Evolutionary conservation across 2,888 invertebrate genomes (phyloP), one percentile per base, ranked within the genome.

Genomic region (Teleogryllus oceanicus): DNA sequence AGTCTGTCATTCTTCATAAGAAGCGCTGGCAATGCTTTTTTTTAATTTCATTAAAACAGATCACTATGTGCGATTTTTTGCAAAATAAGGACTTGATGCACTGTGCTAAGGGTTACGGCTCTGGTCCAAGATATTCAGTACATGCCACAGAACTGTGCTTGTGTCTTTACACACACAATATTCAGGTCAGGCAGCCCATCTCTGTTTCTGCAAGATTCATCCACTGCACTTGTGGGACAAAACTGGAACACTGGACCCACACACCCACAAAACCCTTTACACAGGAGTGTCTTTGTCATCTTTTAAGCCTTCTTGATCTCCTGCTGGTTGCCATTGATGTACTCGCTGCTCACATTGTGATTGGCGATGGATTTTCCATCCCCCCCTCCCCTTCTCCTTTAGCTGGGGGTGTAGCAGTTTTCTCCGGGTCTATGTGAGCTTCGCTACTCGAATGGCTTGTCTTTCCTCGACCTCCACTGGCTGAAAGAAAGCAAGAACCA

Each of bases 281-380:
- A 91, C 91, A 78, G 90, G 89, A 78, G 90, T 90, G 85, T 91
- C 89, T 85, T 90, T 89, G 85, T 90, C 90, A 85, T 89, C 88
- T 84, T 90, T 89, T 84, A 74, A 75, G 80, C 77, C 20, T 86
- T 86, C 84, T 89, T 88, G 87, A 90, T 90, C 84, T 89, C 87
- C 84, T 89, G 87, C 84, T 89, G 89, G 85, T 89, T 89, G 82
- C 89, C 90, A 85, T 90, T 90, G 84, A 90, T 89, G 87, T 90
- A 90, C 84, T 91, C 90, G 83, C 89, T 89, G 84, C 90, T 90
- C 83, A 88, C 88, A 84, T 90, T 89, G 83, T 88, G 88, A 83
- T 88, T 83, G 11, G 83, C 74, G 83, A 88, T 79, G 88, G 88
- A 83, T 88, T 88, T 85, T 84, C 84, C 78, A 83, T 83, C 74